phyloP scores from a whole-genome alignment of 2,797 vertebrate genomes.

The Glyptemys insculpta region DNA sequence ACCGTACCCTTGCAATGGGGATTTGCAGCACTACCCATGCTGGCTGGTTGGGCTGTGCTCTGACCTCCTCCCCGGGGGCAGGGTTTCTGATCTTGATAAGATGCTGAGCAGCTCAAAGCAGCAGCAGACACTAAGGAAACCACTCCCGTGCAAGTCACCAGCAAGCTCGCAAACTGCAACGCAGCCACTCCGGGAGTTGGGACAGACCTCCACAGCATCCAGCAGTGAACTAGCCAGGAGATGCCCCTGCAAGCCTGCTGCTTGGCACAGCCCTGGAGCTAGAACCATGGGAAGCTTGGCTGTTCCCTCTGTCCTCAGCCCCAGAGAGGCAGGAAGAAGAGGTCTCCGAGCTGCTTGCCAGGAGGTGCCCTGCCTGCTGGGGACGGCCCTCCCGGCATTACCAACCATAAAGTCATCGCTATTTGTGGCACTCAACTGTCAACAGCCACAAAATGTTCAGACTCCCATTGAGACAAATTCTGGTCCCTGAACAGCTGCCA shows the following conservation, averaged over 20 bases:
- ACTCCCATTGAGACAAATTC: neutral
- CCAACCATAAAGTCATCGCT: neutral
- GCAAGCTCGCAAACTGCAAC: neutral
- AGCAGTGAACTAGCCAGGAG: neutral
- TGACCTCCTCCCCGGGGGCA: neutral
- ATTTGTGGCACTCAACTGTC: neutral
- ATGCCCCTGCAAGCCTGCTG: neutral
- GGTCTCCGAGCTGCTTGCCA: neutral
- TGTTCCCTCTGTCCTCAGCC: neutral
- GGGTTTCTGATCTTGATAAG: neutral
- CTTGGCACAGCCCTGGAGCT: neutral
- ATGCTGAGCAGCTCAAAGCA: neutral
- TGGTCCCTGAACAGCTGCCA: conserved; percentile 14
- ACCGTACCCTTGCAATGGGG: accelerated
- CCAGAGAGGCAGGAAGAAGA: neutral
- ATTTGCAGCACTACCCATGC: neutral
- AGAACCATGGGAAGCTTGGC: neutral
- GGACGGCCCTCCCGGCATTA: neutral
- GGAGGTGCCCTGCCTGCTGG: accelerated
- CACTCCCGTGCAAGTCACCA: neutral
- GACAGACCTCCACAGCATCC: neutral
- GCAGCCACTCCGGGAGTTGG: neutral
- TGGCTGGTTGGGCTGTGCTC: neutral
- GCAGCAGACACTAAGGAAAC: neutral
- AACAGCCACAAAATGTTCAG: neutral